Base-by-base conservation (phyloP, 2,113 vertebrate genomes). In the Cervus canadensis region DNA sequence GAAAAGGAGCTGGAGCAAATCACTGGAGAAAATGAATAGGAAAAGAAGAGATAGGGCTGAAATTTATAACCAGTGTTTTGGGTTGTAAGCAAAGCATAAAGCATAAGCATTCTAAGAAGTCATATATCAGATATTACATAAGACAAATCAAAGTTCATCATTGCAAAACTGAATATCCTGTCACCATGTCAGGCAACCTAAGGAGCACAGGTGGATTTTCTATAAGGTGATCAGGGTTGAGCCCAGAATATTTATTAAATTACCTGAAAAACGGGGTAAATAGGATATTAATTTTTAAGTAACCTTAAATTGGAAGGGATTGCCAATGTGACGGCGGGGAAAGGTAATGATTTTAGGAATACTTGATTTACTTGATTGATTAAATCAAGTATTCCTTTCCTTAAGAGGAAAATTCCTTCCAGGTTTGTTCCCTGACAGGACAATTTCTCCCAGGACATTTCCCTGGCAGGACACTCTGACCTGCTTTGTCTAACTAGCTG, bases 401-500 rank as follows among this genome's bases (percentile, higher is more conserved):
- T 97, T 97, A 97, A 97, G 96, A 94, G 94, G 96, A 98, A 98
- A 97, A 97, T 95, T 96, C 74, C 96, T 97, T 97, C 89, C 91
- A 97, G 95, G 96, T 97, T 96, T 97, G 95, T 97, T 98, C 89
- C 91, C 3, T 7, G 94, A 97, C 86, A 84, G 94, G 95, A 95
- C 95, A 97, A 50, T 94, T 96, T 97, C 94, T 98, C 86, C 87
- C 71, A 76, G 97, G 98, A 98, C 97, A 97, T 82, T 98, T 95
- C 95, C 50, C 96, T 98, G 97, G 98, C 98, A 97, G 98, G 95
- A 98, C 97, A 98, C 87, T 48, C 82, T 97, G 96, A 97, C 97
- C 97, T 90, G 89, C 92, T 98, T 94, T 97, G 94, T 98, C 89
- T 96, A 91, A 82, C 83, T 84, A 92, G 89, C 79, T 92, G 95